phyloP scores from a whole-genome alignment of 2,797 vertebrate species.

The Falco columbarius region DNA sequence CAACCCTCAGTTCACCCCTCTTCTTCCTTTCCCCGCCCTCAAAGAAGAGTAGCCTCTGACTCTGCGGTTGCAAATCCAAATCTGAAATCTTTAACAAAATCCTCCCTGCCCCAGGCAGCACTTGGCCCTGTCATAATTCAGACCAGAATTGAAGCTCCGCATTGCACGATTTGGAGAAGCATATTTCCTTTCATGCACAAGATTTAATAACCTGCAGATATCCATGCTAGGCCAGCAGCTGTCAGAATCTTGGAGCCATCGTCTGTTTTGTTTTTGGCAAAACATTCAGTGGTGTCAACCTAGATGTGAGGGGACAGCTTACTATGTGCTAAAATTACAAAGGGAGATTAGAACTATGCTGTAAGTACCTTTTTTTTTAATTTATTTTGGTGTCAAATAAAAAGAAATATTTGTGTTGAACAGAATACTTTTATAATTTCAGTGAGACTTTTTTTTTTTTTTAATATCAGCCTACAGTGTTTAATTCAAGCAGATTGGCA shows the following conservation, averaged over 20 bases:
- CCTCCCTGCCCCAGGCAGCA: not conserved
- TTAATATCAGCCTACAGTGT: not conserved
- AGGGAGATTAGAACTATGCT: not conserved
- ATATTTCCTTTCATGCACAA: not conserved
- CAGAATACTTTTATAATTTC: not conserved
- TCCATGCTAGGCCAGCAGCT: not conserved
- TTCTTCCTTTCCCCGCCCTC: not conserved
- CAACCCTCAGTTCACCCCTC: not conserved
- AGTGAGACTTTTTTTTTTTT: not conserved
- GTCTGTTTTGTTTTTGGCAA: not conserved
- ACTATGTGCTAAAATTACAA: not conserved
- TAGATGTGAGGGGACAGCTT: not conserved
- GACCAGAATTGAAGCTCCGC: not conserved
- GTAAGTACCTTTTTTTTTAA: not conserved
- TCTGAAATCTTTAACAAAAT: not conserved
- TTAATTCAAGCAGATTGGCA: not conserved
- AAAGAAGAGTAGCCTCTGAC: not conserved
- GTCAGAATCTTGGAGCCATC: not conserved
- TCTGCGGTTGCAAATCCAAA: not conserved
- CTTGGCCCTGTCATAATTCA: not conserved
- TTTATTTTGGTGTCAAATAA: not conserved
- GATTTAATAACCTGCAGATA: not conserved
- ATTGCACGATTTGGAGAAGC: not conserved
- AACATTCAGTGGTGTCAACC: not conserved
- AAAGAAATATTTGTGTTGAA: not conserved